Conservation (phyloP, 2,113 vertebrate genomes). For the Saguinus midas region DNA sequence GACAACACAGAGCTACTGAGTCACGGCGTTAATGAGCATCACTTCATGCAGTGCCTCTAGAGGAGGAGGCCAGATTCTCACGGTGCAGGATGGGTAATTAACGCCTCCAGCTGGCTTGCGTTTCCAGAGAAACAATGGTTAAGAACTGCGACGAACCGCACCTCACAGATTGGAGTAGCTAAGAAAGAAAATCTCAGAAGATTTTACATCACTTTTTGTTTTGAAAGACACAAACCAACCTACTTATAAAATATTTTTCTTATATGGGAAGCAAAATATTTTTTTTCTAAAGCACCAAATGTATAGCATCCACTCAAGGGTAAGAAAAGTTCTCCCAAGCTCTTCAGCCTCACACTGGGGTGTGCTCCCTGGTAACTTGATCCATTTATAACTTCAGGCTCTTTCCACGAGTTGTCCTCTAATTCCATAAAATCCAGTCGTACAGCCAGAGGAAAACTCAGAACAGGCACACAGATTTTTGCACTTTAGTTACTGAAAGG, state of each 20-base stretch:
- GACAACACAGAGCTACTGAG: constrained; percentile 38
- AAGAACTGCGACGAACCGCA: constrained; percentile 33
- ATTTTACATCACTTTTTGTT: neutral
- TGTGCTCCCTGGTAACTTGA: constrained; percentile 60
- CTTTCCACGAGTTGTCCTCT: constrained; percentile 67
- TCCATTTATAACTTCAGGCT: constrained; percentile 64
- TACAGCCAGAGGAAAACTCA: constrained; percentile 70
- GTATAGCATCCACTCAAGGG: neutral
- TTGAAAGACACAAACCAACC: constrained; percentile 25
- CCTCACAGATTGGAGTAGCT: neutral
- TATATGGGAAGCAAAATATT: neutral
- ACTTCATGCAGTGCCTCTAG: constrained; percentile 38
- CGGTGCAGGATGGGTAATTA: constrained; percentile 42
- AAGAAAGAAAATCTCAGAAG: constrained; percentile 15
- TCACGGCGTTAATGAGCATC: constrained; percentile 56
- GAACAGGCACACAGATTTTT: constrained; percentile 70
- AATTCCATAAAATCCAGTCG: constrained; percentile 77
- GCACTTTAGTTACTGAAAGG: constrained; percentile 66
- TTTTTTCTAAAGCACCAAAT: neutral
- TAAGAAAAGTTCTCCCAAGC: constrained; percentile 53
- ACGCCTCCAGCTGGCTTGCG: constrained; percentile 62
- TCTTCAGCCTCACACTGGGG: neutral
- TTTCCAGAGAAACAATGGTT: constrained; percentile 49
- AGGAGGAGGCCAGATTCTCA: constrained; percentile 58
- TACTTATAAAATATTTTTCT: constrained; percentile 35